phyloP scores from a whole-genome alignment of 2,113 vertebrate genomes.

The Polyodon spathula region DNA sequence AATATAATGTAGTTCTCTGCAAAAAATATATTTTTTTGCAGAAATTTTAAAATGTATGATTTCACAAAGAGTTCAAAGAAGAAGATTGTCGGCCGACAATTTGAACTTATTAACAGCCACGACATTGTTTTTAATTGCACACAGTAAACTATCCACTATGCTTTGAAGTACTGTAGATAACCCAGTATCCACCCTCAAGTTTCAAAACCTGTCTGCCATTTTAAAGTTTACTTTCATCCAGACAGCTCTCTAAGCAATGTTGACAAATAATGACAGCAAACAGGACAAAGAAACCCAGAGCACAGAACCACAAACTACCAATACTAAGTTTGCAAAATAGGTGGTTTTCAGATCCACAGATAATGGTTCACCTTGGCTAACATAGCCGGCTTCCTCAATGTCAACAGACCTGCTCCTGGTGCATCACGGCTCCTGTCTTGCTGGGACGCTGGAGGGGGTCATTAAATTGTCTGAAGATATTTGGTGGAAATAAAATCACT shows the following conservation, averaged over 20 bases:
- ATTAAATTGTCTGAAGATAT: conserved; percentile 51
- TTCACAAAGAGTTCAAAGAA: neutral
- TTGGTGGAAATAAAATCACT: conserved; percentile 36
- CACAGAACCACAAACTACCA: conserved; percentile 10
- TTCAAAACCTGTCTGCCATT: conserved; percentile 18
- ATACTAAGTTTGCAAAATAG: conserved; percentile 51
- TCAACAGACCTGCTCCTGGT: conserved; percentile 31
- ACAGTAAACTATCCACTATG: conserved; percentile 28
- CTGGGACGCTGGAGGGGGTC: conserved; percentile 54
- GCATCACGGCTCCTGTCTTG: conserved; percentile 40
- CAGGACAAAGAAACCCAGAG: conserved; percentile 25
- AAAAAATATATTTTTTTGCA: no score
- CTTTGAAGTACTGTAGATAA: conserved; percentile 29
- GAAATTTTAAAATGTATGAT: no score
- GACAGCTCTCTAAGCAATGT: conserved; percentile 26
- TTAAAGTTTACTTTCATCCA: conserved; percentile 30
- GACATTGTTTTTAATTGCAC: conserved; percentile 54
- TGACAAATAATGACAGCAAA: conserved; percentile 32
- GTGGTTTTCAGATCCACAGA: conserved; percentile 38
- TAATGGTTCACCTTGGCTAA: conserved; percentile 53
- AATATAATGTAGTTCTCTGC: no score
- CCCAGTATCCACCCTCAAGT: conserved; percentile 32
- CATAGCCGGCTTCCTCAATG: conserved; percentile 34
- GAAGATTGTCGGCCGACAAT: conserved; percentile 39
- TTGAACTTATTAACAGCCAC: conserved; percentile 32